Evolutionary conservation across 2,797 vertebrate genomes (phyloP).

Genomic region (Anableps anableps): DNA sequence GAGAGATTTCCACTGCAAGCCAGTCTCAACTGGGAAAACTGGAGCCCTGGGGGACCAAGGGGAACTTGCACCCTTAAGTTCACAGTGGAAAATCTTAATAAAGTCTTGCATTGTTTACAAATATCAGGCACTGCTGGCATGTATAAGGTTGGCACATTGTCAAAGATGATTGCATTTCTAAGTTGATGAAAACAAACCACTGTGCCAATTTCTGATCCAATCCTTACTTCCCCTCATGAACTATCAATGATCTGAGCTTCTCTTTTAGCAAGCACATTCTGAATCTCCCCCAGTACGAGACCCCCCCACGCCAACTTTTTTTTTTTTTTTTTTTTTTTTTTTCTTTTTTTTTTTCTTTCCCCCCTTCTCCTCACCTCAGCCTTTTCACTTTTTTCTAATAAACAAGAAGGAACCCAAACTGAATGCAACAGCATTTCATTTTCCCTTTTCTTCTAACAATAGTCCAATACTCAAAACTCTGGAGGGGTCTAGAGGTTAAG

Average conservation of each 20-base stretch:
- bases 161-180: conserved; percentile 42
- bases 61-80: conserved; percentile 26
- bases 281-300: conserved; percentile 13
- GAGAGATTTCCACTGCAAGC: conserved; percentile 8
- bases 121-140: conserved; percentile 46
- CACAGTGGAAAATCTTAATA: conserved; percentile 54
- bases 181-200: conserved; percentile 44
- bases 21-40: not conserved
- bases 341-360: conserved; percentile 9
- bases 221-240: conserved; percentile 12
- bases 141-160: conserved; percentile 11
- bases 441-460: conserved; percentile 43
- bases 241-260: conserved; percentile 53
- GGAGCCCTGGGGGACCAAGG: not conserved
- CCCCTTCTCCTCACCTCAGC: no score
- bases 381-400: conserved; percentile 23
- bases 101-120: conserved; percentile 37
- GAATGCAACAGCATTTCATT: conserved; percentile 41
- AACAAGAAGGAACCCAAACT: conserved; percentile 60
- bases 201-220: conserved; percentile 16
- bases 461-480: conserved; percentile 41
- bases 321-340: conserved; percentile 48
- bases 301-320: conserved; percentile 50
- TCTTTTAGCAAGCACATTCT: not conserved
- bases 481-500: conserved; percentile 68